Evolutionary conservation across 2,888 invertebrate species (phyloP), one percentile per base, ranked within the genome.

Genomic region (Pyrrhosoma nymphula): DNA sequence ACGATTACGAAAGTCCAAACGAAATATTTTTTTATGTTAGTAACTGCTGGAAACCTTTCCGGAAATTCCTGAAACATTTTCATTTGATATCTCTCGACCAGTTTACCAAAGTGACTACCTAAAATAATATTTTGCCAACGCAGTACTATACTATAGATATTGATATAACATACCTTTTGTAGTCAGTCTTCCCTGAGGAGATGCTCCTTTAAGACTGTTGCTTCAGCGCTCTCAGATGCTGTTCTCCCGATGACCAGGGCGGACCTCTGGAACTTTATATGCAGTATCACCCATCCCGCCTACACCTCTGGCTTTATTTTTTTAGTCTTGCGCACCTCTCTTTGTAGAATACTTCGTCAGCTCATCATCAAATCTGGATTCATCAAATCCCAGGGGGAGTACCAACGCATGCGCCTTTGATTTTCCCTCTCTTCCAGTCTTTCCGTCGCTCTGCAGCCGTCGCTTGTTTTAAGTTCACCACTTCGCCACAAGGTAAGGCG

Each of bases 321-420:
- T 93, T 93, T 63, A 69, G 93, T 47, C 93, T 93, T 93, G 93
- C 93, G 93, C 93, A 93, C 93, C 93, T 93, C 60, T 47, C 69
- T 93, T 93, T 93, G 93, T 75, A 26, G 69, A 30, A n/a, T 47
- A 75, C 47, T 93, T 93, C 93, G 69, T 93, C 93, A 39, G 69
- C 93, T 75, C 93, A 93, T 93, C 93, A 93, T 69, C 69, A 69
- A 93, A 93, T 69, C 93, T 93, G 69, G 75, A 10, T 93, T 47
- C 93, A 93, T 93, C 93, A 93, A 91, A 63, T 93, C 35, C 93
- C 47, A 12, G 20, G 75, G 93, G 91, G 39, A 63, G 69, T 75
- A 93, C 12, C 60, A 93, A 93, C 93, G 93, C 93, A 93, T 93
- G 93, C 93, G 93, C 93, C 69, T 93, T 93, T 93, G 69, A 93